Conservation (phyloP, 2,113 vertebrate species). For the Marcusenius ussheri region DNA sequence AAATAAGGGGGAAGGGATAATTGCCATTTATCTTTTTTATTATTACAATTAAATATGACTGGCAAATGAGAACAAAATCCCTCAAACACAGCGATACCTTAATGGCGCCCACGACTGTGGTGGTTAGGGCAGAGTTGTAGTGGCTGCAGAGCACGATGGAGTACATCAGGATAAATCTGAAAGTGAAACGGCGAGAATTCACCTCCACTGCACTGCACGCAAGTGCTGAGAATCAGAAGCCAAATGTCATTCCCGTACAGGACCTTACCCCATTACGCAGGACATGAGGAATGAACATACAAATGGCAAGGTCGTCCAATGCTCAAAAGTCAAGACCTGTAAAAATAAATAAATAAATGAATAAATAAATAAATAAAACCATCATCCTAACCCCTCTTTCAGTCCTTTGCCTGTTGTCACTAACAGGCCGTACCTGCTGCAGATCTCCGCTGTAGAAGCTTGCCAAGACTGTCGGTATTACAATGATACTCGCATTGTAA, state of each 20-base stretch:
- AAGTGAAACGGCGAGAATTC: constrained; percentile 13
- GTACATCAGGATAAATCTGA: constrained; percentile 85
- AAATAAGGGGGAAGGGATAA: neutral
- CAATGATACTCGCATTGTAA: constrained; percentile 84
- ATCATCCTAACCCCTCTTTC: neutral
- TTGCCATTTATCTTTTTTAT: neutral
- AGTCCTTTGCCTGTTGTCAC: neutral
- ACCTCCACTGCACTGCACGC: neutral
- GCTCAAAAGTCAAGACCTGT: constrained; percentile 71
- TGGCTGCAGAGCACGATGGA: constrained; percentile 81
- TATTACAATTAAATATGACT: neutral
- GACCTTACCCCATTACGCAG: constrained; percentile 83
- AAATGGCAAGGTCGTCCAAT: constrained; percentile 72
- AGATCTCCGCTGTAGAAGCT: constrained; percentile 78
- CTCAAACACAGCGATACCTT: constrained; percentile 61
- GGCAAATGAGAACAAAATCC: neutral
- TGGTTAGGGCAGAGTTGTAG: constrained; percentile 85
- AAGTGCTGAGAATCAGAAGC: neutral
- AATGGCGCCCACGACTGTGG: constrained; percentile 77
- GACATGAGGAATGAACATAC: constrained; percentile 76
- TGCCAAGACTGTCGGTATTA: constrained; percentile 70
- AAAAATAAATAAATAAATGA: constrained; percentile 13
- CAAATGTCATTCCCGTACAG: neutral
- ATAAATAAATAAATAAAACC: neutral
- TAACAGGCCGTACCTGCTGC: constrained; percentile 57